These are phyloP conservation scores for Dinoponera quadriceps DNA, from an alignment of 1,140 invertebrate genomes.

Conservation along the genomic window DNA sequence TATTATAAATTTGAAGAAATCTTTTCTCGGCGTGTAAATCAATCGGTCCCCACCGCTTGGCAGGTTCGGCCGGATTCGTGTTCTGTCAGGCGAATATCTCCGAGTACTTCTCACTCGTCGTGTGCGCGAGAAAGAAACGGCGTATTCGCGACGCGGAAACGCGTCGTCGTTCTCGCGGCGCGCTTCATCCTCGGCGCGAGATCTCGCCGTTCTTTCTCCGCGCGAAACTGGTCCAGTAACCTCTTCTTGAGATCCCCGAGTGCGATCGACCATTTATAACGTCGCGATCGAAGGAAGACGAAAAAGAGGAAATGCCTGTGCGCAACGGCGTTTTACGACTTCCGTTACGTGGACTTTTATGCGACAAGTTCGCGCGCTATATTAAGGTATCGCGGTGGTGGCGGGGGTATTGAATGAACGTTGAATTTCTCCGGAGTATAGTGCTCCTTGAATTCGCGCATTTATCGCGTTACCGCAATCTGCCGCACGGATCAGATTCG, in stretches of 20 bases:
- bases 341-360: conserved; percentile 45
- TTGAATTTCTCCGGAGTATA: conserved; percentile 13
- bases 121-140: not conserved
- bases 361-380: conserved; percentile 4
- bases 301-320: conserved; percentile 41
- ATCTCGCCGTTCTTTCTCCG: conserved; percentile 5
- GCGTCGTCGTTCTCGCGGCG: not conserved
- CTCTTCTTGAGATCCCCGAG: conserved; percentile 22
- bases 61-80: no score
- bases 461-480: not conserved
- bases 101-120: not conserved
- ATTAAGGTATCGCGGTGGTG: conserved; percentile 4
- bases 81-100: no score
- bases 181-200: conserved; percentile 15
- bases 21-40: no score
- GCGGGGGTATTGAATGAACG: conserved; percentile 9
- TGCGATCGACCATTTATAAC: conserved; percentile 41
- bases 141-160: conserved; percentile 3
- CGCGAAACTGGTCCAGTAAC: conserved; percentile 50
- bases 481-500: conserved; percentile 4
- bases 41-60: no score
- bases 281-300: conserved; percentile 16
- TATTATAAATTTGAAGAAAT: no score
- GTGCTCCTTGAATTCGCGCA: no score
- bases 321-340: conserved; percentile 42